Evolutionary conservation across 2,888 invertebrate genomes (phyloP).

Genomic region (Apodemia zela): DNA sequence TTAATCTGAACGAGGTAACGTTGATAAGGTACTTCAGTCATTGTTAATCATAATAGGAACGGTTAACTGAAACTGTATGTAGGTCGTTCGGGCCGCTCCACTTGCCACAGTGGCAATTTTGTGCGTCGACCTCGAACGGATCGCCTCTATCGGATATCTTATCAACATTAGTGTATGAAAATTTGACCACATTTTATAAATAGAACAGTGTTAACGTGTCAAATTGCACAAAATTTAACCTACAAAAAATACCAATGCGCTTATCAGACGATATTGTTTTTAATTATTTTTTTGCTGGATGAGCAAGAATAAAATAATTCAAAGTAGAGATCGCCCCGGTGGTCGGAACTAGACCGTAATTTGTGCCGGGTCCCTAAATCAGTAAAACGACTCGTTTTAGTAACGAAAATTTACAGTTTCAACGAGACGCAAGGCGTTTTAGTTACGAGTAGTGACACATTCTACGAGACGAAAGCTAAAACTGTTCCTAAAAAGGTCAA

Average conservation of each 20-base stretch:
- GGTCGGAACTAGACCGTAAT: too few relatives aligned
- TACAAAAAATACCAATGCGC: not conserved
- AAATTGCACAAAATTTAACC: conserved; percentile 2
- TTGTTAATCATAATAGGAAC: conserved; percentile 70
- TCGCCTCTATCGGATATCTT: conserved; percentile 66
- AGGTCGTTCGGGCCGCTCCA: conserved; percentile 74
- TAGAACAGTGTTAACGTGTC: conserved; percentile 18
- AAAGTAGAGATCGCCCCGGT: too few relatives aligned
- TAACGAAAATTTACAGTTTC: too few relatives aligned
- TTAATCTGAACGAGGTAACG: conserved; percentile 19
- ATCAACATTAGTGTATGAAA: conserved; percentile 47
- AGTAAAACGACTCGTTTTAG: too few relatives aligned
- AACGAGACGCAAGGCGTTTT: too few relatives aligned
- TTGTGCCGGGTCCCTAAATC: too few relatives aligned
- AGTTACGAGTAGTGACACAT: too few relatives aligned
- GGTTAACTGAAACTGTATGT: conserved; percentile 64
- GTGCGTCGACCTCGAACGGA: conserved; percentile 70
- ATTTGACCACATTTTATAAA: conserved; percentile 37
- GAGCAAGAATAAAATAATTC: too few relatives aligned
- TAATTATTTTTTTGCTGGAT: too few relatives aligned
- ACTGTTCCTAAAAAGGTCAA: too few relatives aligned
- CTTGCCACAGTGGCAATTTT: conserved; percentile 72
- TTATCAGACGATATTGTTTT: too few relatives aligned
- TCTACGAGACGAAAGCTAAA: too few relatives aligned
- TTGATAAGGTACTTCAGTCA: conserved; percentile 57